These are phyloP conservation scores for Axinella damicornis DNA, from an alignment of 37 sponge, comb jelly and placozoan species.

Conservation along the genomic window DNA sequence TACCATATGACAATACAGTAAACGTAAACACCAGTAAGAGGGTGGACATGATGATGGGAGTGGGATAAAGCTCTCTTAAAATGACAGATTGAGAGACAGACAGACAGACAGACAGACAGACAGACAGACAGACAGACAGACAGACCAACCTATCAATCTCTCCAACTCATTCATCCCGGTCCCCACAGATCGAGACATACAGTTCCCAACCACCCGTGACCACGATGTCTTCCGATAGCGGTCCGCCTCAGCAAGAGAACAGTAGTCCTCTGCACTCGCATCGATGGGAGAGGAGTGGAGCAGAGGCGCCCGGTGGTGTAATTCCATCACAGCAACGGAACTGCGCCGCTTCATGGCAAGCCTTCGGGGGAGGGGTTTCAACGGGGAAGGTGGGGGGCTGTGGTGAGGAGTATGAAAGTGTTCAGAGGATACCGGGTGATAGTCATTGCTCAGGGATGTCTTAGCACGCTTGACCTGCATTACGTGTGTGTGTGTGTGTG, in stretches of 20 bases:
- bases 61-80: neutral
- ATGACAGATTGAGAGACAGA: too few species aligned
- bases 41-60: neutral
- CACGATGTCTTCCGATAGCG: conserved; percentile 22
- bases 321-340: conserved; percentile 15
- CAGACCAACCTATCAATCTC: conserved; percentile 38
- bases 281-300: neutral
- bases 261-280: neutral
- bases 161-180: conserved; percentile 62
- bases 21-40: too few species aligned
- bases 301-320: neutral
- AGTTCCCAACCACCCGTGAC: conserved; percentile 14
- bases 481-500: conserved; percentile 5
- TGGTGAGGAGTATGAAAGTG: neutral
- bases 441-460: neutral
- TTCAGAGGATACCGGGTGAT: neutral
- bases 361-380: neutral
- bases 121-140: neutral
- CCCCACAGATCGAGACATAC: conserved; percentile 37
- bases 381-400: neutral
- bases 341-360: neutral
- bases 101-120: too few species aligned
- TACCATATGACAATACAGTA: too few species aligned
- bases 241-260: conserved; percentile 20
- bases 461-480: conserved; percentile 4